These are phyloP conservation scores for Hippasteria phrygiana DNA, from an alignment of 53 echinoderm and acorn worm genomes.

Conservation along the genomic window DNA sequence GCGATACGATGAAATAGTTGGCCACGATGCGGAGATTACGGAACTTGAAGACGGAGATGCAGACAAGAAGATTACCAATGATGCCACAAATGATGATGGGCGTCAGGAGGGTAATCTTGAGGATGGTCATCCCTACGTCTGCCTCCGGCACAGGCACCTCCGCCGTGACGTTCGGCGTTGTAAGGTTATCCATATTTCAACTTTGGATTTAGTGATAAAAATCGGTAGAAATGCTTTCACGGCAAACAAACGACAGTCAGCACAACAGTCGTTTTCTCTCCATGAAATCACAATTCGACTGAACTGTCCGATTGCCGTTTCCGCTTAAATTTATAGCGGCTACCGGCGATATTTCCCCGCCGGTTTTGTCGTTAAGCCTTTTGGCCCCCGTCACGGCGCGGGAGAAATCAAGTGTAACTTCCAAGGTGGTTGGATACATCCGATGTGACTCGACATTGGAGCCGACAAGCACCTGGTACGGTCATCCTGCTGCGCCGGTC, in stretches of 20 bases:
- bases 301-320: slow-evolving; percentile 1
- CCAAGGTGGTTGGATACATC: slow-evolving; percentile 53
- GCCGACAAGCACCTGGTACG: slow-evolving; percentile 16
- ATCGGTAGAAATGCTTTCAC: neutral
- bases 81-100: slow-evolving; percentile 82
- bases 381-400: neutral
- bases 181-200: slow-evolving; percentile 43
- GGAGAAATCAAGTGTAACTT: slow-evolving; percentile 46
- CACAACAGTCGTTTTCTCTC: neutral
- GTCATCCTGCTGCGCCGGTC: neutral
- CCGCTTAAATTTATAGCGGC: slow-evolving; percentile 16
- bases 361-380: slow-evolving; percentile 44
- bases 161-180: slow-evolving; percentile 13
- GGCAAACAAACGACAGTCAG: neutral
- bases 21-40: slow-evolving; percentile 88
- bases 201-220: neutral
- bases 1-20: slow-evolving; percentile 95
- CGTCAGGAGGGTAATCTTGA: slow-evolving; percentile 48
- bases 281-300: slow-evolving; percentile 7
- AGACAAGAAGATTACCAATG: slow-evolving; percentile 86
- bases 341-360: neutral
- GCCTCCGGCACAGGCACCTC: slow-evolving; percentile 10
- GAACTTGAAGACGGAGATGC: slow-evolving; percentile 85
- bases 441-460: slow-evolving; percentile 4
- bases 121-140: slow-evolving; percentile 48